Percentiles rank a stretch among this genome's conserved stretches.
Evolutionary conservation across 2,797 vertebrate species (phyloP).

Genomic region (Lagorchestes hirsutus): DNA sequence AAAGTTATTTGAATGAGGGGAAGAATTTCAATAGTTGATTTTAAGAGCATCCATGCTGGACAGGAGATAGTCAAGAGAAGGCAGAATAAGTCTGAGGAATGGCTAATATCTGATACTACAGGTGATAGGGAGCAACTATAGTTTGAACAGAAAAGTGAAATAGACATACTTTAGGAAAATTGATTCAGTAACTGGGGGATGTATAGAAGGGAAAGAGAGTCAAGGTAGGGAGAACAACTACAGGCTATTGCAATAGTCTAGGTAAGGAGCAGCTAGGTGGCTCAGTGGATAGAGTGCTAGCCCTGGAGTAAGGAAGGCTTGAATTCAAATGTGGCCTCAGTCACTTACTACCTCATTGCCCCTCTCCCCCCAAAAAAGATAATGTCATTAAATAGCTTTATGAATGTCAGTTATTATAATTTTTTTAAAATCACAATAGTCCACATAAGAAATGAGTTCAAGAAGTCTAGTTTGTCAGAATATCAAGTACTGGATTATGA

Average conservation of each 20-base stretch:
- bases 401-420: neutral
- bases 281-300: too few relatives aligned
- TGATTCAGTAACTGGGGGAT: neutral
- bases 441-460: neutral
- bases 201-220: neutral
- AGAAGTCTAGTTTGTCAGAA: neutral
- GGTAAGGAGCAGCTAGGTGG: too few relatives aligned
- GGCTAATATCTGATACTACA: neutral
- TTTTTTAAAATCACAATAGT: neutral
- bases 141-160: neutral
- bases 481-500: neutral
- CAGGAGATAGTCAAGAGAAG: neutral
- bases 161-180: neutral
- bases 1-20: neutral
- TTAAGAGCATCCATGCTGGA: neutral
- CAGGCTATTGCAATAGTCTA: too few relatives aligned
- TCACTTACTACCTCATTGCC: too few relatives aligned
- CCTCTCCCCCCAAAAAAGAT: too few relatives aligned
- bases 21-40: neutral
- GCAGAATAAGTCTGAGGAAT: neutral
- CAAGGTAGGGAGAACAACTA: neutral
- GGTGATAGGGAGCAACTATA: neutral
- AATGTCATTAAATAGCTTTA: neutral
- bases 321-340: too few relatives aligned
- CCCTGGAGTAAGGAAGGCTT: too few relatives aligned